These are phyloP conservation scores for Ooceraea biroi DNA, from an alignment of 1,140 invertebrate genomes.

Conservation along the genomic window DNA sequence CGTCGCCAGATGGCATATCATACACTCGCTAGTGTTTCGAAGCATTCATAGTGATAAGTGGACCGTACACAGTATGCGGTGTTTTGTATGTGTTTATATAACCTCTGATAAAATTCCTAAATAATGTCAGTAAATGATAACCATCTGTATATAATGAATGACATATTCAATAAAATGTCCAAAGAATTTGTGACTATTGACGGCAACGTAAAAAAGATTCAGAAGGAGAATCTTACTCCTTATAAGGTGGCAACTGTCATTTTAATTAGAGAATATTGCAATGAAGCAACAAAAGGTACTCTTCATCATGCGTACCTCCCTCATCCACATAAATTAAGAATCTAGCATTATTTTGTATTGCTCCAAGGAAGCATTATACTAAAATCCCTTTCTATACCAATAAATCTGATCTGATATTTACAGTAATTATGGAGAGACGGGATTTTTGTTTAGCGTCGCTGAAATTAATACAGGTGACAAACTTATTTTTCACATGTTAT, in stretches of 20 bases:
- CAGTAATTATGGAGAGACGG: constrained; percentile 82
- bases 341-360: not conserved
- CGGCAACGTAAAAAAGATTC: constrained; percentile 78
- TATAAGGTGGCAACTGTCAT: constrained; percentile 87
- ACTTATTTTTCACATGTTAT: too few species aligned
- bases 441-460: constrained; percentile 89
- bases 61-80: too few species aligned
- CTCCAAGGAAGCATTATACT: not conserved
- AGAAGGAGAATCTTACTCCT: constrained; percentile 86
- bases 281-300: constrained; percentile 85
- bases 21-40: too few species aligned
- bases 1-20: too few species aligned
- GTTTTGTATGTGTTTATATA: too few species aligned
- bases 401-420: constrained; percentile 36
- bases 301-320: not conserved
- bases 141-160: constrained; percentile 15
- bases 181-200: constrained; percentile 83
- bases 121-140: constrained; percentile 39
- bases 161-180: constrained; percentile 76
- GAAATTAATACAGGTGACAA: constrained; percentile 88
- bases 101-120: not conserved
- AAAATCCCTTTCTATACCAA: not conserved
- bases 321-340: too few species aligned
- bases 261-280: constrained; percentile 87
- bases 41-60: too few species aligned